Evolutionary conservation across 2,113 vertebrate species (phyloP).

Genomic region (Zosterops pallidus): DNA sequence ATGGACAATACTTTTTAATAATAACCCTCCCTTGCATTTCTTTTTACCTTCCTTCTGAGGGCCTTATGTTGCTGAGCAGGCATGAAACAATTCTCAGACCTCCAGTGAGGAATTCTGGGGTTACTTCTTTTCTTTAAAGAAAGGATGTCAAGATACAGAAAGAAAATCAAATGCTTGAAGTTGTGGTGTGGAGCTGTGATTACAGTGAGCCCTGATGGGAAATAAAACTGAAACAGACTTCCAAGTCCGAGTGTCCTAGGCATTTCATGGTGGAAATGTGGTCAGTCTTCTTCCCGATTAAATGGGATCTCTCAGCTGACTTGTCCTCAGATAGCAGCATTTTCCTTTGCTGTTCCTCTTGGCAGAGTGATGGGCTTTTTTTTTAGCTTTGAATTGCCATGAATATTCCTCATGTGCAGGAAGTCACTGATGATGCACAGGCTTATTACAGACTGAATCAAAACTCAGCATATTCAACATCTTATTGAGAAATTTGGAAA

Average conservation of each 20-base stretch:
- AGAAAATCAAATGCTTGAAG: background rate
- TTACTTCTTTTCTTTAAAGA: background rate
- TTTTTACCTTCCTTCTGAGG: background rate
- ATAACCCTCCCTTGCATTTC: background rate
- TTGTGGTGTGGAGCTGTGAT: background rate
- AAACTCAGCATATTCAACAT: background rate
- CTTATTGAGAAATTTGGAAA: background rate
- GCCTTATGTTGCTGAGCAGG: background rate
- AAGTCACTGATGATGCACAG: background rate
- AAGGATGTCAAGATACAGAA: background rate
- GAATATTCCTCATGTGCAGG: background rate
- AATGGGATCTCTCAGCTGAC: background rate
- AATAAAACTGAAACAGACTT: background rate
- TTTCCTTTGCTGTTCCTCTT: background rate
- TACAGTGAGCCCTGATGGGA: background rate
- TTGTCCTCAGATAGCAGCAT: background rate
- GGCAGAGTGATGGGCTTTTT: background rate
- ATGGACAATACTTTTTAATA: background rate
- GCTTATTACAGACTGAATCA: background rate
- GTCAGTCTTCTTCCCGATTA: background rate
- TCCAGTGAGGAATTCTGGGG: background rate
- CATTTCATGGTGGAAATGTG: background rate
- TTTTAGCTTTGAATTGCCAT: background rate
- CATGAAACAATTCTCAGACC: background rate
- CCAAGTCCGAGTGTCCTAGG: background rate